Evolutionary conservation across 2,797 vertebrate genomes (phyloP), one percentile per base, ranked within the genome.

Genomic region (Mormyrops boulengeri): DNA sequence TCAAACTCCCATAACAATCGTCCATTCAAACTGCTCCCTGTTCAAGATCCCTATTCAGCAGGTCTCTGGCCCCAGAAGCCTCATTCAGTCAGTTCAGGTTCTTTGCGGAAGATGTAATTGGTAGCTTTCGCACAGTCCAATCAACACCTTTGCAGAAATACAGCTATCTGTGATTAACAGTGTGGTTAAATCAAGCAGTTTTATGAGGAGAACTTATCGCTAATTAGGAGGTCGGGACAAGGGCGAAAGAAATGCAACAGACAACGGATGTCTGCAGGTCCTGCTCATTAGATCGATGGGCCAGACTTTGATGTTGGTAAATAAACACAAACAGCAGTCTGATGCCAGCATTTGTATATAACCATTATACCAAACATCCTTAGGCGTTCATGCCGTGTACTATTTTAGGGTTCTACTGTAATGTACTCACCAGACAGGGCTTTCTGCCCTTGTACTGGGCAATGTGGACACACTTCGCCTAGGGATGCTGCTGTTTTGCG

Each of bases 251-350:
- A 55, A 84, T 85, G 87, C 30, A 26, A 57, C 52, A 8, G 85
- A 30, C 4, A 49, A 85, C 88, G 92, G 80, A 91, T 89, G 91
- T 90, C 89, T 57, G 26, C 88, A 88, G 11, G 38, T 57, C 87
- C 44, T 90, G 88, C 88, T 93, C 90, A 85, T 93, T 91, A 91
- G 57, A 91, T 55, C 90, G 89, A 92, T 90, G 91, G 90, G 55
- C 80, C 66, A 77, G 73, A 91, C 90, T 91, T 90, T 92, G 89
- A 93, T 91, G 90, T 90, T 80, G 55, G 53, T 85, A 88, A 91
- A 92, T 88, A 90, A 60, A 60, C 44, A 49, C 22, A 85, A 91
- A 88, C 90, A 87, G 73, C 89, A 90, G 62, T 53, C 47, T 84
- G 12, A 44, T 50, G 88, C 53, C 60, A 53, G 80, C 44, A 38